Conservation (phyloP, 2,888 invertebrate genomes). For the Ectemnius cavifrons region DNA sequence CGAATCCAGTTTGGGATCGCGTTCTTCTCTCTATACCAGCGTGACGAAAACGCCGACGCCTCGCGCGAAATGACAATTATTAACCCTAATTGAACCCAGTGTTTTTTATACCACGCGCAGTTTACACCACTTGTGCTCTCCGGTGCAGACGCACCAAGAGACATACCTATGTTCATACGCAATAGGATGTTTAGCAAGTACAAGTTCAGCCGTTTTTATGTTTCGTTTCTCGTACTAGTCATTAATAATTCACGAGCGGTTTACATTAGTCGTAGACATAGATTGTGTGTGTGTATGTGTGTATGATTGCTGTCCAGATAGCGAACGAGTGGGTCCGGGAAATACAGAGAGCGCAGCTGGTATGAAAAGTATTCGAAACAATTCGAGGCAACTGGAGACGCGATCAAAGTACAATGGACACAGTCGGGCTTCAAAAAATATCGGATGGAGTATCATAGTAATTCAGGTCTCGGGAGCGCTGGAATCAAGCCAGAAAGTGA, state of each 20-base stretch:
- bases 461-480: slow-evolving; percentile 67
- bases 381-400: slow-evolving; percentile 18
- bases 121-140: slow-evolving; percentile 46
- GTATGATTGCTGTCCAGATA: too few species aligned
- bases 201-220: neutral
- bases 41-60: slow-evolving; percentile 34
- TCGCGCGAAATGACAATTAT: slow-evolving; percentile 51
- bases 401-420: slow-evolving; percentile 29
- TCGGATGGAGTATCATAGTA: slow-evolving; percentile 35
- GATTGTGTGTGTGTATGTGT: too few species aligned
- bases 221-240: too few species aligned
- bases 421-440: slow-evolving; percentile 3
- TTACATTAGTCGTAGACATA: too few species aligned
- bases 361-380: slow-evolving; percentile 8
- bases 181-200: neutral
- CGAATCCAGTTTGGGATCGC: slow-evolving; percentile 15
- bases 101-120: slow-evolving; percentile 53
- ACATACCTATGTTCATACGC: neutral
- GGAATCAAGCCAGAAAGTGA: slow-evolving; percentile 70
- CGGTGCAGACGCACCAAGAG: slow-evolving; percentile 25
- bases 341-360: neutral
- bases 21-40: neutral
- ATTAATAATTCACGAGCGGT: too few species aligned
- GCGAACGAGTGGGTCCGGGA: too few species aligned
- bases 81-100: slow-evolving; percentile 60